These are phyloP conservation scores for Grallaria varia DNA, from an alignment of 2,113 vertebrate genomes.

Conservation along the genomic window DNA sequence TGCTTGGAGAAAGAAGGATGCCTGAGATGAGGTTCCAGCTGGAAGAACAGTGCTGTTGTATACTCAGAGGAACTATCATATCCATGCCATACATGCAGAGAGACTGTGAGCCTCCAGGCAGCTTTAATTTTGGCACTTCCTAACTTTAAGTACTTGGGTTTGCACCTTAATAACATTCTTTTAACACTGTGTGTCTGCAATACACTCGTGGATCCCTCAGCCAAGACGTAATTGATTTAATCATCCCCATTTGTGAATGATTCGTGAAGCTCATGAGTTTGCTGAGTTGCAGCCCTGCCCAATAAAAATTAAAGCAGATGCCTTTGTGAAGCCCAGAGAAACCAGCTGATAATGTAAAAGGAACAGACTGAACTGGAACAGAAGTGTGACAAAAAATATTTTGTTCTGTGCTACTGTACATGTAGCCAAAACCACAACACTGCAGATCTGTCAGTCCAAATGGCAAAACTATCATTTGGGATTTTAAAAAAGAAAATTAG, in stretches of 20 bases:
- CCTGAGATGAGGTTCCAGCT: background rate
- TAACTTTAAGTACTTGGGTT: conserved; percentile 5
- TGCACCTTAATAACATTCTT: conserved; percentile 37
- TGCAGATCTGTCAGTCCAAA: conserved; percentile 41
- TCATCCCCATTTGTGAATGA: conserved; percentile 36
- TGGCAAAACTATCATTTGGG: background rate
- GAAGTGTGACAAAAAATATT: conserved; percentile 62
- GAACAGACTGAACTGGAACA: conserved; percentile 62
- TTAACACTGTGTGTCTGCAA: background rate
- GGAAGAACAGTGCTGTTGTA: background rate
- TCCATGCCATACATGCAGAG: background rate
- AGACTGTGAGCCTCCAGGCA: background rate
- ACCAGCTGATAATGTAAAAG: conserved; percentile 24
- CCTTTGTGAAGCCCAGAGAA: conserved; percentile 10
- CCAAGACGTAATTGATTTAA: conserved; percentile 48
- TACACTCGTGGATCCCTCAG: background rate
- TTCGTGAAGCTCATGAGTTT: conserved; percentile 8
- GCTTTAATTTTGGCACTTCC: conserved; percentile 27
- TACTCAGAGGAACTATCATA: background rate
- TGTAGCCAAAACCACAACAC: conserved; percentile 66
- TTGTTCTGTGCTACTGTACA: conserved; percentile 49
- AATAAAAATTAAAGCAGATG: conserved; percentile 55
- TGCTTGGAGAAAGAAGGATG: background rate
- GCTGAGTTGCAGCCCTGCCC: background rate
- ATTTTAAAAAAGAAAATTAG: background rate